phyloP scores from a whole-genome alignment of 2,797 vertebrate genomes.

The Eurystomus glaucurus region DNA sequence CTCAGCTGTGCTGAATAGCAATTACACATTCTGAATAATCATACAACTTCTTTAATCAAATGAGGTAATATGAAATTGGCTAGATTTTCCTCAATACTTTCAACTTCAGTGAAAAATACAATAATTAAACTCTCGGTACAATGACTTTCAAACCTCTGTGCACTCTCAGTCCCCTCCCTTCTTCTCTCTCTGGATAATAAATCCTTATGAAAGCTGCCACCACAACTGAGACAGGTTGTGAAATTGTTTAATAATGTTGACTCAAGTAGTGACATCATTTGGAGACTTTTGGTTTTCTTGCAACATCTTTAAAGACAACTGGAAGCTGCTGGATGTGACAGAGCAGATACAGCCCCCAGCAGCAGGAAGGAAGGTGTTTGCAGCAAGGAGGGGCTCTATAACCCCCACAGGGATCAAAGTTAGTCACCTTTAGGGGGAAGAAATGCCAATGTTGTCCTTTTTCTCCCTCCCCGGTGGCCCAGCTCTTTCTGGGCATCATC shows the following conservation, averaged over 20 bases:
- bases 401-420: accelerated
- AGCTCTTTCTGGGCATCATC: too few relatives aligned
- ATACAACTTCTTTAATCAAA: constrained; percentile 74
- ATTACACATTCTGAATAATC: constrained; percentile 68
- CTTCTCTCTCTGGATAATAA: constrained; percentile 74
- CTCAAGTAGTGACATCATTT: constrained; percentile 73
- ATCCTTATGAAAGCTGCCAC: constrained; percentile 80
- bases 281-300: constrained; percentile 58
- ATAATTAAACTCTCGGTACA: constrained; percentile 79
- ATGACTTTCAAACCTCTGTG: constrained; percentile 73
- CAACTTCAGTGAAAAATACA: constrained; percentile 79
- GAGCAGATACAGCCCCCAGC: not conserved
- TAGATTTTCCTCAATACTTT: constrained; percentile 71
- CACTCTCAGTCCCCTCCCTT: constrained; percentile 30
- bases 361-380: not conserved
- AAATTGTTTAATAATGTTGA: constrained; percentile 81
- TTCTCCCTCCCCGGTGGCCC: not conserved
- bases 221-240: constrained; percentile 66
- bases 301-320: constrained; percentile 10
- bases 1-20: constrained; percentile 40
- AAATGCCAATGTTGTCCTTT: not conserved
- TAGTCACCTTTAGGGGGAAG: not conserved
- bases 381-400: accelerated
- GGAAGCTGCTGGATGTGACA: not conserved
- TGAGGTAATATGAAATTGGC: constrained; percentile 67